A percentile compares a stretch with the other conserved stretches of the same genome.
These are phyloP conservation scores for Gadus macrocephalus DNA, from an alignment of 2,113 vertebrate species.

Conservation along the genomic window DNA sequence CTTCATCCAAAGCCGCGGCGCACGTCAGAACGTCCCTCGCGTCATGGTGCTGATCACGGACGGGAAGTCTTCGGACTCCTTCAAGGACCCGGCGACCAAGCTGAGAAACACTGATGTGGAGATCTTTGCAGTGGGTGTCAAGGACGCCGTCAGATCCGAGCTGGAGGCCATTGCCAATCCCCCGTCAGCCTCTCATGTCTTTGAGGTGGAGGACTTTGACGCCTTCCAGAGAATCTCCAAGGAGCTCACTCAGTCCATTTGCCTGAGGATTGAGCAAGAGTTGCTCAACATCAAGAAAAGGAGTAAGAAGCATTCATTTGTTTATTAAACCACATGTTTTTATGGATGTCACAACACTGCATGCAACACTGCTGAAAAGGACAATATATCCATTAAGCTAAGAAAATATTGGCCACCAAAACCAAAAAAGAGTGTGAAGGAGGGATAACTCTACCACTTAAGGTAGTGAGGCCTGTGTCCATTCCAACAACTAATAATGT, in stretches of 20 bases:
- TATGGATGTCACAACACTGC: too few species aligned
- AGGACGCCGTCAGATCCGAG: constrained; percentile 92
- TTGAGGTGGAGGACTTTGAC: constrained; percentile 97
- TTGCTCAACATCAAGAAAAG: constrained; percentile 89
- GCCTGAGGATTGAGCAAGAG: constrained; percentile 95
- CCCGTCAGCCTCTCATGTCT: constrained; percentile 90
- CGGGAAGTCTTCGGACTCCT: constrained; percentile 96
- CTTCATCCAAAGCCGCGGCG: constrained; percentile 81
- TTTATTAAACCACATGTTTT: too few species aligned
- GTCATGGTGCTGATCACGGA: constrained; percentile 99
- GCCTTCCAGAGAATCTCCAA: constrained; percentile 97
- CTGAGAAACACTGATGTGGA: constrained; percentile 89
- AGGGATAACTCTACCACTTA: too few species aligned
- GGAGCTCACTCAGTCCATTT: constrained; percentile 95
- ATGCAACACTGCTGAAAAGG: too few species aligned
- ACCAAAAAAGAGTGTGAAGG: too few species aligned
- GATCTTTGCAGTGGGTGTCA: constrained; percentile 97
- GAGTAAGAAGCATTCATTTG: constrained; percentile 74
- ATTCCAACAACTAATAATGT: too few species aligned
- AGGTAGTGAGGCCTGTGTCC: too few species aligned
- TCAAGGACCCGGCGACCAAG: constrained; percentile 88
- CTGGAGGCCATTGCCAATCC: constrained; percentile 91
- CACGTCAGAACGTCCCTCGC: constrained; percentile 87
- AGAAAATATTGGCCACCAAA: too few species aligned
- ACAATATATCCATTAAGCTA: too few species aligned